phyloP scores from a whole-genome alignment of 2,113 vertebrate genomes.

The Corvus moneduloides region DNA sequence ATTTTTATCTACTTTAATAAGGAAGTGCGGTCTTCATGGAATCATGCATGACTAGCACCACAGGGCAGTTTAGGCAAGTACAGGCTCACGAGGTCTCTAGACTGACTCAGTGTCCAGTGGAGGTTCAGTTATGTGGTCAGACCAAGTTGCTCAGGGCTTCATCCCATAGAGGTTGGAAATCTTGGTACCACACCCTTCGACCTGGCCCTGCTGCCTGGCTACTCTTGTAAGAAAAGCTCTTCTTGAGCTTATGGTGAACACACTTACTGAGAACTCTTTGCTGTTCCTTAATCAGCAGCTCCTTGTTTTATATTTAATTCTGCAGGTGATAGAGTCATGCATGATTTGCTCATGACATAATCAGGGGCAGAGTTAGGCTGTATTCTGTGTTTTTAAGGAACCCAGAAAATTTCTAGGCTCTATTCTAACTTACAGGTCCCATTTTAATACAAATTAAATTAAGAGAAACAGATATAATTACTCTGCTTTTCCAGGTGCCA shows the following conservation, averaged over 20 bases:
- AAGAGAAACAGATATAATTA: not conserved
- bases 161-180: not conserved
- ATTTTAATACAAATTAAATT: not conserved
- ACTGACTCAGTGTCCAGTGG: too few species aligned
- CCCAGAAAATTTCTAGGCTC: not conserved
- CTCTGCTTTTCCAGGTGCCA: not conserved
- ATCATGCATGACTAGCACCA: fast-evolving
- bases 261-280: not conserved
- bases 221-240: not conserved
- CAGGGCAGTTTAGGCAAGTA: not conserved
- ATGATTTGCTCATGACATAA: not conserved
- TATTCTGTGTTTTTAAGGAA: not conserved
- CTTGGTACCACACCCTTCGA: fast-evolving
- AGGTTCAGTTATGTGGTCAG: not conserved
- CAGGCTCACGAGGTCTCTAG: fast-evolving
- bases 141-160: not conserved
- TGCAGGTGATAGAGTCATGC: not conserved
- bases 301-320: not conserved
- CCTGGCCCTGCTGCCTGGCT: not conserved
- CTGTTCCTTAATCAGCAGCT: not conserved
- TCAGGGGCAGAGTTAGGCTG: not conserved
- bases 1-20: not conserved
- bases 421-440: not conserved
- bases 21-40: not conserved
- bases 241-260: not conserved